Evolutionary conservation across 2,888 invertebrate genomes (phyloP), one percentile per base, ranked within the genome.

Genomic region (Hyles lineata): DNA sequence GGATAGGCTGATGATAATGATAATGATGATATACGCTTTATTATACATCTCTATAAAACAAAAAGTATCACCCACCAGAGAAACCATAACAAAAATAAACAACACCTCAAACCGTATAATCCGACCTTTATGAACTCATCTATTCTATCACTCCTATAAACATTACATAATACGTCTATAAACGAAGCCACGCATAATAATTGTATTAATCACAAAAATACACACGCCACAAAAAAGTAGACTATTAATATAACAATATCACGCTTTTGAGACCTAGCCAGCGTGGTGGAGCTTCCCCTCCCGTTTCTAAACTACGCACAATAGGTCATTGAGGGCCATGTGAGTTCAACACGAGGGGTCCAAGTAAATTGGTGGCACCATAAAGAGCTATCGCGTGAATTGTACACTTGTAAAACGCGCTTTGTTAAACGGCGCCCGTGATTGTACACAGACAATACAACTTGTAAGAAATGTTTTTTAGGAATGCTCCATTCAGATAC

Each of bases 391-490:
- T 92, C 89, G 88, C 87, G 87, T 93, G 93, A 93, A 94, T 92
- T 89, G 92, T 93, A 93, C 94, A 94, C 94, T 94, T 94, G 94
- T 94, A 93, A 62, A 86, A 89, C 85, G 86, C 83, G 89, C 90
- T 90, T 94, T 94, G 94, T 94, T 91, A 91, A 83, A 81, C 85
- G 92, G 90, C 92, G 94, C 91, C 87, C 91, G 92, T 89, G 90
- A 92, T 93, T 94, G 93, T 93, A 77, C 78, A 86, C 92, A 93
- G 89, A 94, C 94, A 94, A 94, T 94, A 88, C 89, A 90, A 92
- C 91, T 93, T 93, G 93, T 90, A 93, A 94, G 94, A 89, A 93
- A 92, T 89, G 92, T 92, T 94, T 94, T 94, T 94, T 94, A 93
- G 92, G 88, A 92, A 91, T 92, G 83, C 88, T 83, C 87, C 92